A percentile compares a stretch with the other conserved stretches of the same genome.
Conservation (phyloP, 2,888 invertebrate genomes). For the Campoplex nolae region DNA sequence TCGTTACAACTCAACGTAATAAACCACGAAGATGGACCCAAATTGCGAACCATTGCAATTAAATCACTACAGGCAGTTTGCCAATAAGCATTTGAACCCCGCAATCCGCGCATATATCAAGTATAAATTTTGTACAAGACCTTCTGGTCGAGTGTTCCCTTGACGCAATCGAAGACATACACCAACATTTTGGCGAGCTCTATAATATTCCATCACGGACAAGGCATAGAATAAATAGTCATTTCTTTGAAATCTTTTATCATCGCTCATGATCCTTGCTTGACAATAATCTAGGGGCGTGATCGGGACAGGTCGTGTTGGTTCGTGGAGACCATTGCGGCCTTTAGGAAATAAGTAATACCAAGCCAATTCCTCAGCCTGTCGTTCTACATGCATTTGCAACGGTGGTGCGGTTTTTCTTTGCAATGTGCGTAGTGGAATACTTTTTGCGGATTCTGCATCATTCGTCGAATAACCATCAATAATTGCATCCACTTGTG, state of each 20-base stretch:
- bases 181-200: neutral
- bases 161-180: slow-evolving; percentile 11
- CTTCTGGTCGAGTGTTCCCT: slow-evolving; percentile 37
- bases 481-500: neutral
- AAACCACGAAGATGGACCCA: slow-evolving; percentile 79
- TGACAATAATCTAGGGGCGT: slow-evolving; percentile 76
- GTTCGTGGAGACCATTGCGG: slow-evolving; percentile 71
- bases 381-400: slow-evolving; percentile 25
- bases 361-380: slow-evolving; percentile 71
- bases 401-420: slow-evolving; percentile 30
- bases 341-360: slow-evolving; percentile 74
- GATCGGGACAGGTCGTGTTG: slow-evolving; percentile 63
- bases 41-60: slow-evolving; percentile 74
- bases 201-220: slow-evolving; percentile 68
- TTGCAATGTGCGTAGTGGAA: slow-evolving; percentile 6
- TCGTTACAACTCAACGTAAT: slow-evolving; percentile 72
- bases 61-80: slow-evolving; percentile 74
- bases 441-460: neutral
- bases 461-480: neutral
- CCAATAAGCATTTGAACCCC: slow-evolving; percentile 76
- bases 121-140: slow-evolving; percentile 73
- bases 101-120: slow-evolving; percentile 77
- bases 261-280: slow-evolving; percentile 68
- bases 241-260: slow-evolving; percentile 69
- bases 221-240: slow-evolving; percentile 78